Base-by-base conservation (phyloP, 2,888 invertebrate genomes). In the Philhelius pedissequus region DNA sequence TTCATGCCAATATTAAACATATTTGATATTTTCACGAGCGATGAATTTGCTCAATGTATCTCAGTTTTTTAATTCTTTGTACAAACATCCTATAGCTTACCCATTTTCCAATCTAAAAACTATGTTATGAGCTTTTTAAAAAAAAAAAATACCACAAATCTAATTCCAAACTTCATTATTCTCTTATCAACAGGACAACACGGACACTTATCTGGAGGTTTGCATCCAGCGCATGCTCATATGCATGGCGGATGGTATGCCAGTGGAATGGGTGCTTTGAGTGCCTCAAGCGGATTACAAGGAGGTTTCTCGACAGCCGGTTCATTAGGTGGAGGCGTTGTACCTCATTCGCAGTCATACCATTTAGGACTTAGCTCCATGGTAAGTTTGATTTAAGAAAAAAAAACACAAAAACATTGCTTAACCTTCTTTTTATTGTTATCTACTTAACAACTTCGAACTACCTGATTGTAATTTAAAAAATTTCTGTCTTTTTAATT, bases 221-320 rank as follows among this genome's bases (percentile, higher is more conserved):
- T 92, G 87, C 92, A 92, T 91, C 92, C 92, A 87, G 92, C 92
- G 87, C 92, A 92, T 90, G 94, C 94, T 88, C 94, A 94, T 88
- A 94, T 94, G 94, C 94, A 94, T 79, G 92, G 92, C 86, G 94
- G 94, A 87, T 94, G 94, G 94, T 94, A 94, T 90, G 93, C 94
- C 68, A 91, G 92, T 87, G 92, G 92, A 76, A 92, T 92, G 87
- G 93, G 94, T 79, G 94, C 94, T 66, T 92, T 94, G 90, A 90
- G 92, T 86, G 91, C 92, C 86, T 94, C 94, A 87, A 93, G 94
- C 87, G 94, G 94, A 88, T 88, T 92, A 80, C 94, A 94, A 86
- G 94, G 94, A 50, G 94, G 94, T 86, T 92, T 92, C 88, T 91
- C 92, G 60, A 93, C 94, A 89, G 94, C 94, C 83, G 94, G 94